phyloP scores from a whole-genome alignment of 2,888 invertebrate species.

The Leptopterna dolabrata region DNA sequence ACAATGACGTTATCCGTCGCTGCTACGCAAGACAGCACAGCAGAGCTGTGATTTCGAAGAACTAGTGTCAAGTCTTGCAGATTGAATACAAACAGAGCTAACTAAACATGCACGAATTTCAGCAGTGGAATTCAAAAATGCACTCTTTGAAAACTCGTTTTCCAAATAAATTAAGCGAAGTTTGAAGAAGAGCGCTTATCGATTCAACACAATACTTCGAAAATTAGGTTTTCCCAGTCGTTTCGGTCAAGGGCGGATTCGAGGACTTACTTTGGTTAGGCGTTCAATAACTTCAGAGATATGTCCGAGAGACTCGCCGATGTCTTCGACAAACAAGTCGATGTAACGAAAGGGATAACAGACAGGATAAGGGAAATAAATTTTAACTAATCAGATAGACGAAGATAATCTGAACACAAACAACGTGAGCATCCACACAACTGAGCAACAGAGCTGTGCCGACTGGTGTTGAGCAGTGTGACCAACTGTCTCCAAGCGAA shows the following conservation, averaged over 20 bases:
- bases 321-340: background rate
- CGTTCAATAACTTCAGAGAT: background rate
- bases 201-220: background rate
- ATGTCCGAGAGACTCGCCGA: background rate
- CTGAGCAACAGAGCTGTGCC: background rate
- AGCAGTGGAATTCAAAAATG: constrained; percentile 8
- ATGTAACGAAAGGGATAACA: background rate
- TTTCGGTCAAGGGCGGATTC: background rate
- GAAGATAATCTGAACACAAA: background rate
- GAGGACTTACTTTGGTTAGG: constrained; percentile 2
- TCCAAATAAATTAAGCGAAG: background rate
- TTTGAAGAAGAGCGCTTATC: background rate
- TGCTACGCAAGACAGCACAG: constrained; percentile 7
- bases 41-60: background rate
- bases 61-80: background rate
- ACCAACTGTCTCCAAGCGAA: background rate
- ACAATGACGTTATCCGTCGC: background rate
- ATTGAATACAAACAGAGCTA: background rate
- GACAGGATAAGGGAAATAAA: background rate
- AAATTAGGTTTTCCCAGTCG: background rate
- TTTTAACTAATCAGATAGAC: background rate
- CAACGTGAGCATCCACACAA: background rate
- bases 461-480: background rate
- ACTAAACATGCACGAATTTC: background rate
- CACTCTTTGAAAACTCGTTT: background rate